These are phyloP conservation scores for Crotalus helleri DNA, from an alignment of 2,113 vertebrate genomes.

Conservation along the genomic window DNA sequence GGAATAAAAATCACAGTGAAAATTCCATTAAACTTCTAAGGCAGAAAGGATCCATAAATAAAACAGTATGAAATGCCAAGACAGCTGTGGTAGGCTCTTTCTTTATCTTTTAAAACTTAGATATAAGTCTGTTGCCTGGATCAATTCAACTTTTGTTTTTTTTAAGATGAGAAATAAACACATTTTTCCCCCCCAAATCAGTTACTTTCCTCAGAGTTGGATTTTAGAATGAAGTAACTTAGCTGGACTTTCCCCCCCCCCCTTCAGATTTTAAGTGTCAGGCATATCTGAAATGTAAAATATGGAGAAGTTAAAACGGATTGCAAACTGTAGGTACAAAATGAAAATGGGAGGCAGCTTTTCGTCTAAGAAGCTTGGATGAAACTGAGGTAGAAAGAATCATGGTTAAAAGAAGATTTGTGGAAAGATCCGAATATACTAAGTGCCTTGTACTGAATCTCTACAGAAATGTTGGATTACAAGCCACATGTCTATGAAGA, in stretches of 20 bases:
- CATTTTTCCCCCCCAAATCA: neutral
- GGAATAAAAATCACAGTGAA: slow-evolving; percentile 64
- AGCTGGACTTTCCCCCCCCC: neutral
- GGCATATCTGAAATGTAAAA: neutral
- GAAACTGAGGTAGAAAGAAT: neutral
- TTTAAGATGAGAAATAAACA: slow-evolving; percentile 32
- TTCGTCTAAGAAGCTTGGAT: neutral
- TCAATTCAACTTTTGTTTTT: slow-evolving; percentile 28
- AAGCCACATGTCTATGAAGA: neutral
- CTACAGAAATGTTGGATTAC: neutral
- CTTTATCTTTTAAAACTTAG: slow-evolving; percentile 44
- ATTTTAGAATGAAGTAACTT: neutral
- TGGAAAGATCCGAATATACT: neutral
- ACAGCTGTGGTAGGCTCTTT: slow-evolving; percentile 48
- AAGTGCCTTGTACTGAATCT: neutral
- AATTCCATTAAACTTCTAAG: slow-evolving; percentile 65
- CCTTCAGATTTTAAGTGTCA: neutral
- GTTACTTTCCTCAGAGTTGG: neutral
- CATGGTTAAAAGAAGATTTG: neutral
- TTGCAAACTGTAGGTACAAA: neutral
- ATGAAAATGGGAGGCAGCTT: neutral
- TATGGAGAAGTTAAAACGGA: neutral
- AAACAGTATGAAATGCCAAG: slow-evolving; percentile 35
- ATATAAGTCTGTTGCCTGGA: slow-evolving; percentile 41
- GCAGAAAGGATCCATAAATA: slow-evolving; percentile 60